Evolutionary conservation across 1,140 invertebrate genomes (phyloP), one percentile per base, ranked within the genome.

Genomic region (Thalassaphorura encarpata): DNA sequence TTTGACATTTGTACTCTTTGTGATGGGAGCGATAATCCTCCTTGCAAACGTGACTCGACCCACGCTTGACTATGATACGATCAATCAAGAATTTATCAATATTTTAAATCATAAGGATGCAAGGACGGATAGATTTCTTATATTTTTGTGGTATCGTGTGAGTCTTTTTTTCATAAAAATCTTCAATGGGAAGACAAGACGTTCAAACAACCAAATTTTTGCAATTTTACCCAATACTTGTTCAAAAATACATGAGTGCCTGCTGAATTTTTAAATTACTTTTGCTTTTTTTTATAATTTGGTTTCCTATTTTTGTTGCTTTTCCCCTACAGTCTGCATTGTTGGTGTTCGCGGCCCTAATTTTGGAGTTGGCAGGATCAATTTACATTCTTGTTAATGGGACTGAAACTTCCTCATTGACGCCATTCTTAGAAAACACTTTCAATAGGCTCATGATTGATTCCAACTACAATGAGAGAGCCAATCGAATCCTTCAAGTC

Each of bases 321-420:
- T n/a, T n/a, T n/a, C n/a, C n/a, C n/a, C n/a, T 31, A 18, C 18
- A 24, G 63, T 59, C 58, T 23, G 54, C 60, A 15, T n/a, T 56
- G 6, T 21, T 62, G 1, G 52, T 62, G 19, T 21, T 80, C 1
- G 70, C 84, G 15, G 76, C 78, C 4, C 87, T 89, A 62, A 64
- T 87, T 2, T 68, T 84, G 26, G 81, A 83, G 11, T 69, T 90
- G 2, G 73, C 81, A 0, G 89, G 87, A 2, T 78, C 85, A 0
- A 83, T 83, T 5, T 80, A 90, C 15, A 73, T 89, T 0, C 69
- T 91, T 42, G 82, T 85, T 67, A 83, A 84, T 68, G 87, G 84
- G 36, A 85, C 85, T 0, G 80, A 84, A 47, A 76, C 85, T 67
- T 89, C 86, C 16, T 74, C 79, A 45, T 77, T 89, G 57, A 86